Base-by-base conservation (phyloP, 53 echinoderm and acorn worm genomes). In the Zoroaster sp. region DNA sequence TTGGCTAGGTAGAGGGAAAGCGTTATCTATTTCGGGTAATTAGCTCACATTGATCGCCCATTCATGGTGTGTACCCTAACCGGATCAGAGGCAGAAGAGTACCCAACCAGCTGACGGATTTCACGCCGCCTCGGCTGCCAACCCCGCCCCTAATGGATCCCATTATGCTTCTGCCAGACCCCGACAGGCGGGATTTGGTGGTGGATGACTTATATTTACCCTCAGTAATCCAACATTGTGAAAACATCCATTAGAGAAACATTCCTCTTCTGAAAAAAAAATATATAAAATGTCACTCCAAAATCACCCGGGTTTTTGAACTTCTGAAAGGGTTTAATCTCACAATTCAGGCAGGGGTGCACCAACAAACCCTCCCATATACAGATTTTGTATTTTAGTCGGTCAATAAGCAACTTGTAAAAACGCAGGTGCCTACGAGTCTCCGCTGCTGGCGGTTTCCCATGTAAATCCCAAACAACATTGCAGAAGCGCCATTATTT, bases 381-480 rank as follows among this genome's bases (percentile, higher is more conserved):
- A n/a, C n/a, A n/a, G n/a, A n/a, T n/a, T n/a, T n/a, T n/a, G n/a
- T n/a, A n/a, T n/a, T 63, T 63, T 63, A 23, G 4, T n/a, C 63
- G 63, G 21, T 21, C 10, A 73, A 39, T 40, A 37, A 38, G 18
- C 54, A 78, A 55, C 55, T 54, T n/a, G 39, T 52, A 4, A n/a
- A n/a, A n/a, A n/a, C n/a, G 2, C 33, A 55, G 78, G 78, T 78
- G 78, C 78, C 78, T n/a, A 78, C 36, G 20, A 78, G 78, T 78
- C 78, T 53, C 46, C 37, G 4, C 36, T 13, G 20, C 75, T 34
- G 34, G 47, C 75, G 47, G 75, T 11, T 75, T 75, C 47, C 75
- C 75, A 75, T 75, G 75, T 75, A 31, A 46, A 31, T 4, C 18
- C 14, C 75, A 46, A 20, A 42, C n/a, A 31, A 7, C 66, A 30